phyloP scores from a whole-genome alignment of 2,113 vertebrate genomes.

The Takifugu bimaculatus region DNA sequence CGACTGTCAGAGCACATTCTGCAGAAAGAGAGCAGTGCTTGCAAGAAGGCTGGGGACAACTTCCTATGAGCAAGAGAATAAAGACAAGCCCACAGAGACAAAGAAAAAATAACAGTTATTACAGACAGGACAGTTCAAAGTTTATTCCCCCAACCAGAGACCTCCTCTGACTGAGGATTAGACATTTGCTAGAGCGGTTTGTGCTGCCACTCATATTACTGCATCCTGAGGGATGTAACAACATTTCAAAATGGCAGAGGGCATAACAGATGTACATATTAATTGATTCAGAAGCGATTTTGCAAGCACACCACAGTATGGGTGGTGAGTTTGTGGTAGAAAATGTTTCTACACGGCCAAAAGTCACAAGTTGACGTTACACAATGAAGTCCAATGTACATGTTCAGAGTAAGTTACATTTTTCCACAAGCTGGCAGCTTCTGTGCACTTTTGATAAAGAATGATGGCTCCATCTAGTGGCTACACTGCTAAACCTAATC shows the following conservation, averaged over 20 bases:
- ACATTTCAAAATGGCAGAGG: not conserved
- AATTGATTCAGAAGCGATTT: not conserved
- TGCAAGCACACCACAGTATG: conserved; percentile 5
- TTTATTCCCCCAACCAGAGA: conserved; percentile 8
- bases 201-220: conserved; percentile 7
- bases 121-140: conserved; percentile 3
- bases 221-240: not conserved
- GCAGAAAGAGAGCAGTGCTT: conserved; percentile 96
- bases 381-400: not conserved
- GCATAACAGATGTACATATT: not conserved
- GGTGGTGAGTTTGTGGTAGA: not conserved
- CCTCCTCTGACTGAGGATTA: conserved; percentile 26
- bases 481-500: not conserved
- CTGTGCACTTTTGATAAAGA: not conserved
- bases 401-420: not conserved
- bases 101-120: conserved; percentile 34
- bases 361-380: conserved; percentile 14
- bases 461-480: conserved; percentile 50
- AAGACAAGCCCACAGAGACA: conserved; percentile 23
- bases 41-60: conserved; percentile 93
- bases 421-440: conserved; percentile 5
- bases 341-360: not conserved
- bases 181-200: conserved; percentile 12
- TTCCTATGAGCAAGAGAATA: conserved; percentile 72
- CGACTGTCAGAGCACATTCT: conserved; percentile 97